phyloP scores from a whole-genome alignment of 1,140 invertebrate species.

The Drosophila suzukii region DNA sequence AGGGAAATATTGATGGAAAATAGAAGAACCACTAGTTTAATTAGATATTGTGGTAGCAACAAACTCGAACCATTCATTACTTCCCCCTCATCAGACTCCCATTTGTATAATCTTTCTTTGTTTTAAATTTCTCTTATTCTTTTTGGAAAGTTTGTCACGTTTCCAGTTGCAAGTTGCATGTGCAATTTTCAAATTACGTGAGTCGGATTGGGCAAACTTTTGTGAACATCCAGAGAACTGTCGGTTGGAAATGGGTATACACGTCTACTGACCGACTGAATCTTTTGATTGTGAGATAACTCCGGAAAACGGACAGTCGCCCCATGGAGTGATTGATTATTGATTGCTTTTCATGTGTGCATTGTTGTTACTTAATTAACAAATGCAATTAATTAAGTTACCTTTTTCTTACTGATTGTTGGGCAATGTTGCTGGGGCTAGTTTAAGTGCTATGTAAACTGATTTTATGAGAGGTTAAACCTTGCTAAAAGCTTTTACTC shows the following conservation, averaged over 20 bases:
- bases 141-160: constrained; percentile 37
- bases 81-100: not conserved
- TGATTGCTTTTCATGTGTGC: not conserved
- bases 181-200: constrained; percentile 51
- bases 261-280: not conserved
- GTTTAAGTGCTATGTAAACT: too few species aligned
- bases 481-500: not conserved
- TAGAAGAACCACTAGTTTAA: not conserved
- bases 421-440: too few species aligned
- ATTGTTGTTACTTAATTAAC: not conserved
- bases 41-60: too few species aligned
- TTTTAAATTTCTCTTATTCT: constrained; percentile 9
- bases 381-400: not conserved
- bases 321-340: not conserved
- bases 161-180: constrained; percentile 18
- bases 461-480: not conserved
- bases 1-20: not conserved
- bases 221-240: constrained; percentile 4
- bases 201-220: constrained; percentile 11
- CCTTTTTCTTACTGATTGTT: not conserved
- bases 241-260: not conserved
- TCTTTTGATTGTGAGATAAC: not conserved
- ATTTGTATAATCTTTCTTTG: constrained; percentile 29
- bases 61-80: not conserved
- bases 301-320: not conserved